These are phyloP conservation scores for Aleiodes testaceus DNA, from an alignment of 2,888 invertebrate species.

Conservation along the genomic window DNA sequence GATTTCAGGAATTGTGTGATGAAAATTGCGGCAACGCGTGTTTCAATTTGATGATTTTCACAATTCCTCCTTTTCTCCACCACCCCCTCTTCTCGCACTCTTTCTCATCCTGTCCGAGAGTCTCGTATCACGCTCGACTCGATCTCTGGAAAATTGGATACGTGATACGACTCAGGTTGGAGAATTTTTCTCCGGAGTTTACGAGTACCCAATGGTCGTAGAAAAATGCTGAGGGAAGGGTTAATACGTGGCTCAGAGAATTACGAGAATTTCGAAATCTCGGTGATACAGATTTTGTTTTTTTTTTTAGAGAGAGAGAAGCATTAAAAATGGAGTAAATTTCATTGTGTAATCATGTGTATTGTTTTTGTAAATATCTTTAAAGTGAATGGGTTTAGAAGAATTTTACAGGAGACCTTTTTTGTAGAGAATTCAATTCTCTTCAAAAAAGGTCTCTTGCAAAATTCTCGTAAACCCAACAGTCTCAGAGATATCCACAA, in stretches of 20 bases:
- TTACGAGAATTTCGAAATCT: slow-evolving; percentile 28
- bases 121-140: slow-evolving; percentile 63
- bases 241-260: slow-evolving; percentile 33
- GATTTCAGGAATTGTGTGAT: slow-evolving; percentile 2
- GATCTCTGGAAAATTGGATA: slow-evolving; percentile 71
- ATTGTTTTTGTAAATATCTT: too few species aligned
- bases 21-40: slow-evolving; percentile 40
- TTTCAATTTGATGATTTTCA: slow-evolving; percentile 63
- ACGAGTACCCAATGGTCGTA: slow-evolving; percentile 57
- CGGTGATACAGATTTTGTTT: slow-evolving; percentile 1
- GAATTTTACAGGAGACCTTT: too few species aligned
- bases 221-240: slow-evolving; percentile 11
- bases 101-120: slow-evolving; percentile 51
- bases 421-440: background rate
- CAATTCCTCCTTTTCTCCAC: background rate
- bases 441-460: background rate
- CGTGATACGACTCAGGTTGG: slow-evolving; percentile 65
- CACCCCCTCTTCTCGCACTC: background rate
- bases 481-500: too few species aligned
- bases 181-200: slow-evolving; percentile 55
- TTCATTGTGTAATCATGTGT: background rate
- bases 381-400: too few species aligned
- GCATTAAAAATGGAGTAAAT: background rate
- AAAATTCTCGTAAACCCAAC: too few species aligned
- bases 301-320: background rate